Evolutionary conservation across 1,140 invertebrate genomes (phyloP).

Genomic region (Lycorma delicatula): DNA sequence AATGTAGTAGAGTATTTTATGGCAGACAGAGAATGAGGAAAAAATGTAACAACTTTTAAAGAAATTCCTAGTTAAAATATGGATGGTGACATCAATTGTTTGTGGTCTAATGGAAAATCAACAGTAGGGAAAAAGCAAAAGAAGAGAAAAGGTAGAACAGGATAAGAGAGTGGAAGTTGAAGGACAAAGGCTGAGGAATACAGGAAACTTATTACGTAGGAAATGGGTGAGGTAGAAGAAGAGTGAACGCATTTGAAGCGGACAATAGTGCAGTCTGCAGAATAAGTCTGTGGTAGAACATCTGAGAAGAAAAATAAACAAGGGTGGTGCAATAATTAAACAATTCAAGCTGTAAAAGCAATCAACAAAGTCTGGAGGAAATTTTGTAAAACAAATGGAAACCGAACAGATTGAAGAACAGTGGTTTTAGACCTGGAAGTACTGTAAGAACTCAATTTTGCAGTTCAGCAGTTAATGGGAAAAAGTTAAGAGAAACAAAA

Average conservation of each 20-base stretch:
- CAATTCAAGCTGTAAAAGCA: neutral
- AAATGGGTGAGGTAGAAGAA: neutral
- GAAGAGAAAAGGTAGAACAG: neutral
- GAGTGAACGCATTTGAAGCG: neutral
- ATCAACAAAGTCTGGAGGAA: conserved; percentile 1
- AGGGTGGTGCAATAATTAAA: neutral
- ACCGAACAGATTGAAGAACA: neutral
- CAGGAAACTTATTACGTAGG: neutral
- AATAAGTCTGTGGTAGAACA: neutral
- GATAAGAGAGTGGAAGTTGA: neutral
- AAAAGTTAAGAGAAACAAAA: neutral
- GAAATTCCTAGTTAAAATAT: too few relatives aligned
- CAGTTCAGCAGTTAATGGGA: neutral
- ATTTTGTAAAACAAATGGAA: neutral
- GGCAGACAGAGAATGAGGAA: neutral
- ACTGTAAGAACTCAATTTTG: neutral
- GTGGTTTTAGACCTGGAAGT: conserved; percentile 1
- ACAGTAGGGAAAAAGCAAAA: neutral
- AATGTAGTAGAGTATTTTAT: neutral
- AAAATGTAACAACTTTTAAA: conserved; percentile 1
- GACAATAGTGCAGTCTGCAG: neutral
- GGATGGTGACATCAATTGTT: neutral
- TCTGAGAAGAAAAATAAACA: neutral
- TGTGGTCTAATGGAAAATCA: neutral
- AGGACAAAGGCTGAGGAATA: neutral